Conservation (phyloP, 35 echinoderm and acorn worm genomes). For the Patiria miniata region DNA sequence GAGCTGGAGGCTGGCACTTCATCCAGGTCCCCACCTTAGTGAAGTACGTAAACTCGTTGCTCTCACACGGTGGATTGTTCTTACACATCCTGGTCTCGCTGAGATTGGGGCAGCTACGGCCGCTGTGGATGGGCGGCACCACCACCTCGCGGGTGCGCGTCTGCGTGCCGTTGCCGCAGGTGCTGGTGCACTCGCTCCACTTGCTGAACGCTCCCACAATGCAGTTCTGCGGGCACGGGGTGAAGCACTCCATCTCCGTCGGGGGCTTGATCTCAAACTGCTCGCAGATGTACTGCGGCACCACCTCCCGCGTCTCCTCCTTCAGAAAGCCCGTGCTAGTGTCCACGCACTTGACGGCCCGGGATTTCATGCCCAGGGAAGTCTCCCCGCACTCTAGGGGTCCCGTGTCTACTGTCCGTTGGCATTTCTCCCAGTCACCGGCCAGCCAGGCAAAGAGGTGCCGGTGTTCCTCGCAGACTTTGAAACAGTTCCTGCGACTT, state of each 20-base stretch:
- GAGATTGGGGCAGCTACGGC: conserved; percentile 61
- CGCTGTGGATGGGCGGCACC: conserved; percentile 59
- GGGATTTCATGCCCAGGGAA: conserved; percentile 63
- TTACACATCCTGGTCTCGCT: conserved; percentile 67
- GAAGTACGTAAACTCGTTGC: conserved; percentile 51
- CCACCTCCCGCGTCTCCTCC: conserved; percentile 45
- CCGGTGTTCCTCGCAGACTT: conserved; percentile 80
- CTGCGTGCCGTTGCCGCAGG: conserved; percentile 97
- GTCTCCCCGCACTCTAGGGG: conserved; percentile 58
- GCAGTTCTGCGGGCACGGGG: conserved; percentile 89
- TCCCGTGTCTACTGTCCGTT: conserved; percentile 27
- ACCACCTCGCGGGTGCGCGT: conserved; percentile 69
- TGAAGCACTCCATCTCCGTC: conserved; percentile 59
- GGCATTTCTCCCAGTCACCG: conserved; percentile 78
- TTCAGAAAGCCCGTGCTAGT: conserved; percentile 68
- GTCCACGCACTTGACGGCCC: conserved; percentile 77
- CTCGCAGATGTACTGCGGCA: conserved; percentile 73
- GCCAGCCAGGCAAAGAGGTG: conserved; percentile 83
- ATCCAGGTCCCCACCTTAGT: conserved; percentile 73
- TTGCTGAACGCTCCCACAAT: conserved; percentile 70
- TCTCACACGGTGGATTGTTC: conserved; percentile 30
- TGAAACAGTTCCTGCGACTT: conserved; percentile 67
- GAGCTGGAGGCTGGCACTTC: conserved; percentile 36
- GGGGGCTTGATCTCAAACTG: conserved; percentile 66
- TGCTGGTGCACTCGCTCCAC: conserved; percentile 80